These are phyloP conservation scores for Cheilosia impressa DNA, from an alignment of 2,888 invertebrate genomes.

Conservation along the genomic window DNA sequence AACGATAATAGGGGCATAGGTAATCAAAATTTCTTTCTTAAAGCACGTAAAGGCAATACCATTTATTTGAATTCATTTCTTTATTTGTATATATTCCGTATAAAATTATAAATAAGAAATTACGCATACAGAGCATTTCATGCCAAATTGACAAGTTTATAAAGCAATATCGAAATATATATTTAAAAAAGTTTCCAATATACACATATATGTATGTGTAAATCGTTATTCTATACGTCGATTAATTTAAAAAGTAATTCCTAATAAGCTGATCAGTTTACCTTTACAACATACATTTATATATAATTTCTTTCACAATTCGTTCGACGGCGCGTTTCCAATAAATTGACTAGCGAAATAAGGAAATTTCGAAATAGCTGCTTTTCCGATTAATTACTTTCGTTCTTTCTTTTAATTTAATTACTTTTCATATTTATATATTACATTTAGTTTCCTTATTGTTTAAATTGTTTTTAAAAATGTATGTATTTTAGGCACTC, in stretches of 20 bases:
- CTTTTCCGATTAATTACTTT: constrained; percentile 11
- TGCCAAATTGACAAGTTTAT: constrained; percentile 65
- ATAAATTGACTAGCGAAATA: constrained; percentile 73
- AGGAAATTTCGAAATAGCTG: constrained; percentile 51
- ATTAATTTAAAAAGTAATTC: constrained; percentile 39
- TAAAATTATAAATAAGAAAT: constrained; percentile 71
- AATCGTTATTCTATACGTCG: constrained; percentile 39
- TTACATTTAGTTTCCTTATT: constrained; percentile 38
- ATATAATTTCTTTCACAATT: constrained; percentile 26
- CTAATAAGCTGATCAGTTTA: constrained; percentile 61
- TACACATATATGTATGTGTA: constrained; percentile 39
- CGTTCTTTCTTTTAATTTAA: constrained; percentile 17
- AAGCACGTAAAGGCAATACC: not conserved
- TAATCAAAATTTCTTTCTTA: not conserved
- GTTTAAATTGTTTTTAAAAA: constrained; percentile 51
- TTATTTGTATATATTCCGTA: constrained; percentile 71
- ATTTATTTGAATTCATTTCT: constrained; percentile 43
- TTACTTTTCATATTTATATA: constrained; percentile 27
- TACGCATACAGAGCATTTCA: constrained; percentile 70
- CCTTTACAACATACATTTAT: constrained; percentile 31
- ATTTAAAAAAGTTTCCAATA: constrained; percentile 42
- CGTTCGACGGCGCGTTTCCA: constrained; percentile 45
- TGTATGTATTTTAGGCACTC: constrained; percentile 72
- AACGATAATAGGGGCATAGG: too few relatives aligned
- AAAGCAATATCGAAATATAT: constrained; percentile 66